Evolutionary conservation across 2,888 invertebrate genomes (phyloP).

Genomic region (Drosophila stalkeri): DNA sequence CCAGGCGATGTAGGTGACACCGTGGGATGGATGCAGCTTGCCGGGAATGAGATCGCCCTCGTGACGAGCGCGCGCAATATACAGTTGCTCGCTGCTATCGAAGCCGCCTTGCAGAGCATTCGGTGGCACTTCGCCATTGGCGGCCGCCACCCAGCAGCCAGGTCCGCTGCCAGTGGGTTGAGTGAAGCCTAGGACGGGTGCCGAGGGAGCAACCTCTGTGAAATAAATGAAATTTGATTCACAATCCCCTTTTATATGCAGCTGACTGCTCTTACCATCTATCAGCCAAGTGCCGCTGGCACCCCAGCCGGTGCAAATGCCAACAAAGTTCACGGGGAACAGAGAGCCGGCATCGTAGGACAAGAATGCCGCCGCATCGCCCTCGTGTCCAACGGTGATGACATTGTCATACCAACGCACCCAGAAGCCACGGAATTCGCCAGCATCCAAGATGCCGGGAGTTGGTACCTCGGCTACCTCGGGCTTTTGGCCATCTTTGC

Average conservation of each 20-base stretch:
- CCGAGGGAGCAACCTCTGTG: slow-evolving; percentile 73
- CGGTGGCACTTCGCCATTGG: slow-evolving; percentile 89
- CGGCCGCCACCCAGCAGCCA: slow-evolving; percentile 87
- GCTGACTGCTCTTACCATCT: slow-evolving; percentile 87
- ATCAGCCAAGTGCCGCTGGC: slow-evolving; percentile 93
- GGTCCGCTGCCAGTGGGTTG: slow-evolving; percentile 80
- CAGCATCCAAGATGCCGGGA: slow-evolving; percentile 89
- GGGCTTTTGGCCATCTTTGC: slow-evolving; percentile 91
- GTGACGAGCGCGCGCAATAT: slow-evolving; percentile 89
- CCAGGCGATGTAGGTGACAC: slow-evolving; percentile 90
- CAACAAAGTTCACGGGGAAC: slow-evolving; percentile 90
- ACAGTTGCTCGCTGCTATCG: slow-evolving; percentile 87
- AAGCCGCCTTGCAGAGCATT: slow-evolving; percentile 89
- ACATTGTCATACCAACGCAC: slow-evolving; percentile 90
- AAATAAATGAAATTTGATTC: not conserved
- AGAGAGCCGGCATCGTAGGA: slow-evolving; percentile 90
- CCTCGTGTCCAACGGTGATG: slow-evolving; percentile 90
- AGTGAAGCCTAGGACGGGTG: slow-evolving; percentile 72
- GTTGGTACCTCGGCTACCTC: slow-evolving; percentile 90
- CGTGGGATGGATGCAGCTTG: slow-evolving; percentile 89
- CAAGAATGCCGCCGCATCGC: slow-evolving; percentile 90
- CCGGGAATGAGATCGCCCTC: slow-evolving; percentile 92
- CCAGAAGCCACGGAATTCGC: slow-evolving; percentile 94
- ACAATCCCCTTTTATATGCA: no score
- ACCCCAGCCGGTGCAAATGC: slow-evolving; percentile 95